phyloP scores from a whole-genome alignment of 1,140 invertebrate species.

The Mya arenaria region DNA sequence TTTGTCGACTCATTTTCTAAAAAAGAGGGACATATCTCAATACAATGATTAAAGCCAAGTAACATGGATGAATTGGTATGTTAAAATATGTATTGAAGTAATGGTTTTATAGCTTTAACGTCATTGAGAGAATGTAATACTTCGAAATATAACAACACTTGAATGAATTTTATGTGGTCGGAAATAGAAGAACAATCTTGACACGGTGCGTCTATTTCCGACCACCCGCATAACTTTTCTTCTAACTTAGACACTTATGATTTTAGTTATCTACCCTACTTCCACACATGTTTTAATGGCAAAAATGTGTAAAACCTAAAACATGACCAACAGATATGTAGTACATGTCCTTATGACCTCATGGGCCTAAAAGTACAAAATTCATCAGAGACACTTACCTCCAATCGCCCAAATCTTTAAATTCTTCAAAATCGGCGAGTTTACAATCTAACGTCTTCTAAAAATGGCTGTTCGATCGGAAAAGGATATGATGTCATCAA shows the following conservation, averaged over 20 bases:
- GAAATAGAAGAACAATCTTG: neutral
- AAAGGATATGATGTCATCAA: neutral
- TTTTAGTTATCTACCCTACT: neutral
- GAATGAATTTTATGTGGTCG: neutral
- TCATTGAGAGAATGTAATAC: neutral
- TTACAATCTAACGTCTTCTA: neutral
- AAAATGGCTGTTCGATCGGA: neutral
- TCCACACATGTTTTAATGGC: neutral
- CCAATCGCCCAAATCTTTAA: neutral
- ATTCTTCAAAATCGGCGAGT: neutral
- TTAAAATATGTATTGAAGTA: neutral
- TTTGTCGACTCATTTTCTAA: slow-evolving; percentile 24
- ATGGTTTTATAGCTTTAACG: neutral
- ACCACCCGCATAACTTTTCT: neutral
- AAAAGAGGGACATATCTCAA: neutral
- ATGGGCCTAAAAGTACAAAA: neutral
- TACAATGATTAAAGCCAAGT: too few relatives aligned
- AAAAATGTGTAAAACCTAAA: neutral
- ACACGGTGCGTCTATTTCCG: neutral
- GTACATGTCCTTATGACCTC: too few relatives aligned
- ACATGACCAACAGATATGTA: too few relatives aligned
- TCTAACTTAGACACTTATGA: neutral
- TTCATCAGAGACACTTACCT: neutral
- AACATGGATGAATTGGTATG: neutral
- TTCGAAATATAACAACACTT: neutral